phyloP scores from a whole-genome alignment of 1,140 invertebrate genomes.

The Centruroides vittatus region DNA sequence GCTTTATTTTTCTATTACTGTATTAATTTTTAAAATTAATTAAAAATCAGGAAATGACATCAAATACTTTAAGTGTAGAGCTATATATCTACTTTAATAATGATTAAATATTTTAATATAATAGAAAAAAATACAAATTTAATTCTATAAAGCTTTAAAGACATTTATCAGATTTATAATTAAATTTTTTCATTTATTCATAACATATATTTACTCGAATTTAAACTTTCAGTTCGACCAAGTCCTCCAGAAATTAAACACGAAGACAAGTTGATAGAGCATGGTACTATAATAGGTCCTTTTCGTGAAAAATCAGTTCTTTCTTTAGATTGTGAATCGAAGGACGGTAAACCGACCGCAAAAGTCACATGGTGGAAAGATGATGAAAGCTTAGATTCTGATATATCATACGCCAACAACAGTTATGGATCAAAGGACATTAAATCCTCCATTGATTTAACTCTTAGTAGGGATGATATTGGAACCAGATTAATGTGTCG shows the following conservation, averaged over 20 bases:
- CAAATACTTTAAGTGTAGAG: no score
- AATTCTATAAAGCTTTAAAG: no score
- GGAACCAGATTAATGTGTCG: slow-evolving; percentile 54
- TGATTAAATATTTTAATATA: no score
- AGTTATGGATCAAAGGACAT: slow-evolving; percentile 44
- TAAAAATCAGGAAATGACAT: no score
- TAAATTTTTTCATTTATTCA: no score
- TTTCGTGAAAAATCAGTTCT: slow-evolving; percentile 11
- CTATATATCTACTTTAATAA: no score
- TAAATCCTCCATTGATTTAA: slow-evolving; percentile 45
- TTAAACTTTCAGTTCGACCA: slow-evolving; percentile 8
- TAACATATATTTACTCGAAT: no score
- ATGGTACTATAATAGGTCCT: slow-evolving; percentile 13
- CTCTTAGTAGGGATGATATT: slow-evolving; percentile 57
- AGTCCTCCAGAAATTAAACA: slow-evolving; percentile 13
- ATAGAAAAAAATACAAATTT: no score
- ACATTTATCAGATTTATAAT: no score
- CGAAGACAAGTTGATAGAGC: slow-evolving; percentile 8
- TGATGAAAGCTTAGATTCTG: slow-evolving; percentile 1
- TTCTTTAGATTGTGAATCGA: slow-evolving; percentile 11
- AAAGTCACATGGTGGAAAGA: slow-evolving; percentile 55
- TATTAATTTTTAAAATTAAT: no score
- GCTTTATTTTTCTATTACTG: no score
- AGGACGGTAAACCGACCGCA: slow-evolving; percentile 53
- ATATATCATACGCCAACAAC: slow-evolving; percentile 5